Conservation (phyloP, 2,113 vertebrate species). For the Machaerirhynchus nigripectus region DNA sequence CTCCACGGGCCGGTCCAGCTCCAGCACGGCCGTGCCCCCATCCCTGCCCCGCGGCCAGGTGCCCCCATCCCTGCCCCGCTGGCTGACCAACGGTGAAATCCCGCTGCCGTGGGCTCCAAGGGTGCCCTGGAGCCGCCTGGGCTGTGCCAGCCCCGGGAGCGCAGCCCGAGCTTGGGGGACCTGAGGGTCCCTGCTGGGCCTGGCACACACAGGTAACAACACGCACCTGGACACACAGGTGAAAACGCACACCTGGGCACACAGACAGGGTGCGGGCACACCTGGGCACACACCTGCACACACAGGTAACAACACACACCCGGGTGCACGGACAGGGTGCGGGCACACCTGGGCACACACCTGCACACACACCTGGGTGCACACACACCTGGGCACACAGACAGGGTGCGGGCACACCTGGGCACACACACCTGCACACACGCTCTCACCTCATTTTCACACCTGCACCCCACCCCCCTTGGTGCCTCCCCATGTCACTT, state of each 20-base stretch:
- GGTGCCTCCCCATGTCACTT: not conserved
- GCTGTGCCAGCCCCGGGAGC: not conserved
- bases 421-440: not conserved
- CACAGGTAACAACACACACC: no score
- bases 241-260: no score
- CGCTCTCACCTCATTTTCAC: not conserved
- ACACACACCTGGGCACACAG: no score
- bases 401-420: not conserved
- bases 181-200: not conserved
- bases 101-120: not conserved
- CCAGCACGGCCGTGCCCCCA: not conserved
- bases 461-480: not conserved
- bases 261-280: not conserved
- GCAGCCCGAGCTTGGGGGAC: not conserved
- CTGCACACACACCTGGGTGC: no score
- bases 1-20: not conserved
- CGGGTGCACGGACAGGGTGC: no score
- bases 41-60: not conserved
- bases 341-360: no score
- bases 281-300: no score
- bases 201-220: not conserved
- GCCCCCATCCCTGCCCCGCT: not conserved
- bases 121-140: not conserved
- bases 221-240: no score
- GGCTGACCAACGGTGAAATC: not conserved